Evolutionary conservation across 2,888 invertebrate genomes (phyloP), one percentile per base, ranked within the genome.

Genomic region (Ochropleura leucogaster): DNA sequence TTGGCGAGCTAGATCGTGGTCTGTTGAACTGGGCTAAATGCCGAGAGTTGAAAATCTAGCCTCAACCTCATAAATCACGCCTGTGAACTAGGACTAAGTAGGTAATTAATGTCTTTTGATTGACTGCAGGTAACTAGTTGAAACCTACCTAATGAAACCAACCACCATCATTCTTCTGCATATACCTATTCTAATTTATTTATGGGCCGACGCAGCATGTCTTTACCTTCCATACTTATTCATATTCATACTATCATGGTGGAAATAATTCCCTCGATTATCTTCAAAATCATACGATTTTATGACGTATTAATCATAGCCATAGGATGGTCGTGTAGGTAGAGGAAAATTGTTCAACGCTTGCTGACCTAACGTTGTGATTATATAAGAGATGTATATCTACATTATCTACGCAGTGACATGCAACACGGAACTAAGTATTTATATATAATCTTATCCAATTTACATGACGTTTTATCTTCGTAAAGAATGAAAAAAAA

Each of bases 371-470:
- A 40, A 59, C 30, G 16, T n/a, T 51, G 9, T 57, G 55, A 16
- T 44, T 51, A 46, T 44, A n/a, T 77, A 59, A 78, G 12, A 51
- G 8, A 60, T 77, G 51, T 46, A 60, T 77, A 59, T 46, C 10
- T 40, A 14, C 14, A n/a, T 18, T 20, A 71, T 72, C 44, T 72
- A 10, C 40, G 8, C 12, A 49, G 18, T 63, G 47, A 44, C 47
- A 55, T 16, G 10, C 6, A 49, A 63, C 55, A 47, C 30, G 18
- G 40, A 72, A 76, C 49, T 49, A 40, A 20, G 3, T 68, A 7
- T 63, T n/a, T 16, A 14, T 72, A 20, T 47, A 42, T 53, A 70
- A 62, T 76, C 76, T 79, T 76, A 72, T 72, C 44, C n/a, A 47
- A 62, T 44, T 71, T 30, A 10, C 9, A 7, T 63, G 47, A 55